Conservation (phyloP, 2,888 invertebrate genomes). For the Amphipyra berbera region DNA sequence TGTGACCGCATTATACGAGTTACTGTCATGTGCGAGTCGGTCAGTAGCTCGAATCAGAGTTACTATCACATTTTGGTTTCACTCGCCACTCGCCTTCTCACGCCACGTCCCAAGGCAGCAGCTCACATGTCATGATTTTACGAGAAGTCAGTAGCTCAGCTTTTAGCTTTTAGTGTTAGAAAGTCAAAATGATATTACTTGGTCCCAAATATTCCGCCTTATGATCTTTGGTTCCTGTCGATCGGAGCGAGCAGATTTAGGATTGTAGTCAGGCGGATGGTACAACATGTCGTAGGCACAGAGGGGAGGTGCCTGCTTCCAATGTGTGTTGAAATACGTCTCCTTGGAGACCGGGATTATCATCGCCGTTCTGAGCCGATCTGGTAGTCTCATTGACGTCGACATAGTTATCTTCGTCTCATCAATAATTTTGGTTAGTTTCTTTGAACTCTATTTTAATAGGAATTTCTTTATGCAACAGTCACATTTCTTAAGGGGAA, state of each 20-base stretch:
- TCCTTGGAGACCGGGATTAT: conserved; percentile 80
- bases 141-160: no score
- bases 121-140: no score
- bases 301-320: conserved; percentile 70
- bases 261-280: conserved; percentile 85
- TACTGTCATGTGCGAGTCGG: no score
- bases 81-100: no score
- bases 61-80: no score
- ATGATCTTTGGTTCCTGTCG: conserved; percentile 82
- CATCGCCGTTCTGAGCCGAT: conserved; percentile 73
- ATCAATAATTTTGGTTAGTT: conserved; percentile 20
- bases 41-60: no score
- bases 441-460: conserved; percentile 15
- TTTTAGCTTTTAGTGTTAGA: not conserved
- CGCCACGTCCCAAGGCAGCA: no score
- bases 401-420: conserved; percentile 1
- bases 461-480: conserved; percentile 13
- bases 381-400: conserved; percentile 58
- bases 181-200: conserved; percentile 23
- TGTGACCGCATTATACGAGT: no score
- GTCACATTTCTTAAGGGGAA: conserved; percentile 6
- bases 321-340: conserved; percentile 81
- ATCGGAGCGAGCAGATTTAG: conserved; percentile 81
- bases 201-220: conserved; percentile 79
- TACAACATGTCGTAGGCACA: conserved; percentile 85